These are phyloP conservation scores for Augochlorella aurata DNA, from an alignment of 2,888 invertebrate species.

Conservation along the genomic window DNA sequence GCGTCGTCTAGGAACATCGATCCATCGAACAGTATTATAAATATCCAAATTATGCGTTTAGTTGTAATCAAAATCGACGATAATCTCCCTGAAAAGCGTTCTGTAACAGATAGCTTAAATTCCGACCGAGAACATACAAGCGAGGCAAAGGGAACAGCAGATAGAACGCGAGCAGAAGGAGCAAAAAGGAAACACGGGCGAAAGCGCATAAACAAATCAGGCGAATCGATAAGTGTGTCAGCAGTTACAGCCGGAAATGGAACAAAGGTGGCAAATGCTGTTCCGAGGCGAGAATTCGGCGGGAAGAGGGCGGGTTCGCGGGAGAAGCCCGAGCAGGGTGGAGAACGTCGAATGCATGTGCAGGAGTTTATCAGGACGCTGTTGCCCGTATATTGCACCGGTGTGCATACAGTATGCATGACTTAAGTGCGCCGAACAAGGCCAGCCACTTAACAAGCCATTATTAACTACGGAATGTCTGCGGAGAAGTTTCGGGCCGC, in stretches of 20 bases:
- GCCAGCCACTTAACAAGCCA: constrained; percentile 62
- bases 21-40: too few relatives aligned
- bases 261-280: background rate
- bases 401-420: constrained; percentile 49
- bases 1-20: too few relatives aligned
- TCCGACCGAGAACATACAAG: background rate
- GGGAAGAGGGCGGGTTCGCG: background rate
- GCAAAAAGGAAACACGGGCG: background rate
- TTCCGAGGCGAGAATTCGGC: background rate
- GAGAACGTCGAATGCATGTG: background rate
- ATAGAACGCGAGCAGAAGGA: background rate
- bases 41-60: too few relatives aligned
- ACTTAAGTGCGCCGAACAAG: constrained; percentile 59
- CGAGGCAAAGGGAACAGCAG: background rate
- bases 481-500: constrained; percentile 43
- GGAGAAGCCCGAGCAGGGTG: too few relatives aligned
- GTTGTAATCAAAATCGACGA: too few relatives aligned
- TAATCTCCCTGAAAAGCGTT: too few relatives aligned
- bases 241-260: background rate
- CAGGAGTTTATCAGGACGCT: constrained; percentile 18
- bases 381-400: constrained; percentile 46
- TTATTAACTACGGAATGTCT: constrained; percentile 61
- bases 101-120: too few relatives aligned
- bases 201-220: background rate
- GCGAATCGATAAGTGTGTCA: background rate